Conservation (phyloP, 2,113 vertebrate species). For the Pachypanchax playfairii region DNA sequence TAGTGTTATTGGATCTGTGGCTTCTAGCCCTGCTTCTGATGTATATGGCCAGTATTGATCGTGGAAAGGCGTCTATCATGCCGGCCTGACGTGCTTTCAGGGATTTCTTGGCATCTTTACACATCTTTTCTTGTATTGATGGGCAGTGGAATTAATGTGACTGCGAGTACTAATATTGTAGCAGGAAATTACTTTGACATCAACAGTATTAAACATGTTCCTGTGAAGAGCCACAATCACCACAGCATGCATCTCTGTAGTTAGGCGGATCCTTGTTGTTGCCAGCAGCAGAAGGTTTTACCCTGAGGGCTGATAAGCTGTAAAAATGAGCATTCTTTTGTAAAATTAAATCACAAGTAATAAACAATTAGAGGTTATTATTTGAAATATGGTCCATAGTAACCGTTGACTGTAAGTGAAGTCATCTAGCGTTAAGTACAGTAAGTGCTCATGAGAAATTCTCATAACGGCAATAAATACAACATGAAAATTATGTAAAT, state of each 20-base stretch:
- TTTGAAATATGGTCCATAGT: not conserved
- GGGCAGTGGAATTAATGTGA: slow-evolving; percentile 53
- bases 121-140: slow-evolving; percentile 67
- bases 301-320: not conserved
- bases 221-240: slow-evolving; percentile 36
- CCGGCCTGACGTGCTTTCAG: slow-evolving; percentile 54
- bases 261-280: slow-evolving; percentile 7
- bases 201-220: slow-evolving; percentile 42
- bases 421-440: slow-evolving; percentile 8
- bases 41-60: slow-evolving; percentile 68
- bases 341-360: not conserved
- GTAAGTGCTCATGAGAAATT: not conserved
- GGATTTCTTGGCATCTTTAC: slow-evolving; percentile 71
- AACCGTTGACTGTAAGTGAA: not conserved
- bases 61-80: slow-evolving; percentile 56
- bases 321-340: not conserved
- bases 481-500: slow-evolving; percentile 25
- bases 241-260: slow-evolving; percentile 31
- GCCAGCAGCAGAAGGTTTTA: not conserved
- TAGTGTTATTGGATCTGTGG: slow-evolving; percentile 86
- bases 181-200: slow-evolving; percentile 65
- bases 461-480: not conserved
- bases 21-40: slow-evolving; percentile 66
- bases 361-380: slow-evolving; percentile 1
- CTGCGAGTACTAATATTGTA: slow-evolving; percentile 49